Base-by-base conservation (phyloP, 2,888 invertebrate species). In the Tortricodes alternella region DNA sequence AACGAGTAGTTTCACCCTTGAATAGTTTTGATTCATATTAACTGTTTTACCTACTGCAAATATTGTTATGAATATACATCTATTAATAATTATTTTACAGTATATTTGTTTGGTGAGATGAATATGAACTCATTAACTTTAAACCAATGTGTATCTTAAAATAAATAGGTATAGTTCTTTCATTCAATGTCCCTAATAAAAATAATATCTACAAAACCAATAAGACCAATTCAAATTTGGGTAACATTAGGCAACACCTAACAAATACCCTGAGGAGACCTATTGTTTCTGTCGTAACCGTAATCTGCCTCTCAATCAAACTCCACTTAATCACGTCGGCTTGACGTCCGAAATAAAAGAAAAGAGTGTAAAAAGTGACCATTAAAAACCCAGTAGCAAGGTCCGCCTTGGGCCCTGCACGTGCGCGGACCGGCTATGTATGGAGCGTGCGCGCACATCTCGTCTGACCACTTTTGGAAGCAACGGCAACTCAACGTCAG, bases 321-420 rank as follows among this genome's bases (percentile, higher is more conserved):
- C 49, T 56, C 56, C 50, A 56, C 56, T 56, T 50, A 44, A 56
- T 56, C 56, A 56, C 56, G 56, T 50, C 56, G 32, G 37, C 8
- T 13, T 24, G 65, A 66, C 65, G 60, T 60, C 64, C 64, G 58
- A 27, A 64, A 68, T 66, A 72, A 67, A 73, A 77, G 69, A 73
- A 74, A 70, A 70, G 64, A 62, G 55, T 50, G 62, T 73, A 78
- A 85, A 83, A 81, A 83, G 76, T 62, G 72, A 73, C 75, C 74
- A 83, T 81, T 82, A 82, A 80, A 74, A 83, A 74, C 71, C 79
- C 87, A 77, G 89, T 88, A 89, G 87, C 87, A 61, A 59, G 63
- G 63, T 62, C 67, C 61, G 85, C 84, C 83, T 64, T 72, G 65
- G 74, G 87, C 74, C 62, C 44, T 85, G 79, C 88, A 86, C 87